Base-by-base conservation (phyloP, 2,113 vertebrate species). In the Callipepla squamata region DNA sequence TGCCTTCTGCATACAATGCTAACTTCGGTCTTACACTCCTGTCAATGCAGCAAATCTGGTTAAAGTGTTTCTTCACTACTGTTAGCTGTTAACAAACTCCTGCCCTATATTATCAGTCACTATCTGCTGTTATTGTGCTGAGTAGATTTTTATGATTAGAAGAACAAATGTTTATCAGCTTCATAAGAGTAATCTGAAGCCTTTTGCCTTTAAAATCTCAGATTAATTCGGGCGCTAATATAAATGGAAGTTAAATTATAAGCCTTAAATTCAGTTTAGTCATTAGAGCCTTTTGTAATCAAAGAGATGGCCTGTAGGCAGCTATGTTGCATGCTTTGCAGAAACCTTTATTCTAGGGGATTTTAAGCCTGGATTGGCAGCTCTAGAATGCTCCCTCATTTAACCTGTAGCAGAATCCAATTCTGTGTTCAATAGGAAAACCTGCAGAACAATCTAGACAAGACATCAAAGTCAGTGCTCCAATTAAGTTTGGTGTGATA, bases 191-290 rank as follows among this genome's bases (percentile, higher is more conserved):
- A 95, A 93, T 95, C 88, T 83, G n/a, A 58, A 85, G 63, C 75
- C 80, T 94, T 96, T 96, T 96, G 85, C 88, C 82, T 91, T 90
- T 97, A 92, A 95, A 96, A 96, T 62, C 84, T 89, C 62, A 84
- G 75, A 94, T 93, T 96, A 96, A 94, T 94, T 94, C 91, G 65
- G 92, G 85, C 65, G 87, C 51, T 96, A 95, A 91, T 69, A 80
- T 93, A 94, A 92, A 91, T 89, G 93, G 85, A 83, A 85, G 82
- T 85, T 95, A 94, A 92, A 90, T 73, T 94, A 92, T 92, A 96
- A 96, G 81, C 74, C 91, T 94, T 90, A 92, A 95, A 95, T 92
- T 96, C 86, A 95, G 95, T 96, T 95, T 95, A 80, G 86, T 94
- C 94, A 93, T 96, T 96, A 92, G 87, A 30, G 59, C 69, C 70